These are phyloP conservation scores for Rana temporaria DNA, from an alignment of 2,113 vertebrate genomes.

Conservation along the genomic window DNA sequence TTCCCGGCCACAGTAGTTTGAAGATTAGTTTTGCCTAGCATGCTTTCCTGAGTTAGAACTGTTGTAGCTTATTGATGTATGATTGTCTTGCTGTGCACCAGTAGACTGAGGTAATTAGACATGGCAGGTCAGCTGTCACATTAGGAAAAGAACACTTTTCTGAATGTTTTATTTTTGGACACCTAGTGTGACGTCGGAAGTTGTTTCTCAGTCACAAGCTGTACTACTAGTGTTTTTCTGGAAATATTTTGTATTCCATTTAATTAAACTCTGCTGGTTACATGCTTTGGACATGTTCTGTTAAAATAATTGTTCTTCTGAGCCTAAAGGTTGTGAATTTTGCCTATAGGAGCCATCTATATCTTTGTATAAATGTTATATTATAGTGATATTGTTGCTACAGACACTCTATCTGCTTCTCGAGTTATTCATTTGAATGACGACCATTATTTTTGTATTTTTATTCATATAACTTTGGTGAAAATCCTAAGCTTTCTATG, in stretches of 20 bases:
- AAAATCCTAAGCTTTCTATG: too few species aligned
- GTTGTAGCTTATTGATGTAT: constrained; percentile 49
- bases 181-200: constrained; percentile 43
- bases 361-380: too few species aligned
- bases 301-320: too few species aligned
- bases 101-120: constrained; percentile 36
- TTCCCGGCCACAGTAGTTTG: background rate
- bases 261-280: too few species aligned
- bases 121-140: constrained; percentile 44
- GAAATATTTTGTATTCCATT: background rate
- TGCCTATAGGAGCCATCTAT: too few species aligned
- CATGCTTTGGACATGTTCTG: too few species aligned
- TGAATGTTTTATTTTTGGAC: constrained; percentile 22
- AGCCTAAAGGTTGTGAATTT: too few species aligned
- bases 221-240: background rate
- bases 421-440: too few species aligned
- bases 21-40: background rate
- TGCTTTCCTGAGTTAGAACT: constrained; percentile 44
- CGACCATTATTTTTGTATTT: too few species aligned
- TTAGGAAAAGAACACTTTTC: constrained; percentile 4
- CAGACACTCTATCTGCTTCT: too few species aligned
- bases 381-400: too few species aligned
- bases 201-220: background rate
- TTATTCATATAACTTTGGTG: too few species aligned
- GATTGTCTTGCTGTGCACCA: constrained; percentile 22